Conservation (phyloP, 2,797 vertebrate species). For the Rhincodon typus region DNA sequence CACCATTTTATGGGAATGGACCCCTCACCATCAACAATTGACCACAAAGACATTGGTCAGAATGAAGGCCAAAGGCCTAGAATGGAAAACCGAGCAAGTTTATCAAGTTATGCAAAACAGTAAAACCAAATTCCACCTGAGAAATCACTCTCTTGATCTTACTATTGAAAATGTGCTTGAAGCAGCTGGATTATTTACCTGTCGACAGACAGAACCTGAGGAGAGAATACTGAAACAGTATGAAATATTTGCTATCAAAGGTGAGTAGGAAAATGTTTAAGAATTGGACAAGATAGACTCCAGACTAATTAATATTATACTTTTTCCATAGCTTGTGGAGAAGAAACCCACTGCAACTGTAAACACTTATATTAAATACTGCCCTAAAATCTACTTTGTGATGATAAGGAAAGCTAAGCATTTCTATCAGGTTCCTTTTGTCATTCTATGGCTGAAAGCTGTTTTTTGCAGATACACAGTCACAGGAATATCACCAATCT, state of each 20-base stretch:
- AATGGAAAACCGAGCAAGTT: neutral
- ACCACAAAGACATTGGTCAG: neutral
- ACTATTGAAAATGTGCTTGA: neutral
- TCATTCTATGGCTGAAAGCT: neutral
- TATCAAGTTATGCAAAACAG: neutral
- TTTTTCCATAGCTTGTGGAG: neutral
- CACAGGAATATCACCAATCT: neutral
- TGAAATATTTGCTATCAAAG: constrained; percentile 13
- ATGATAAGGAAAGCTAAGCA: neutral
- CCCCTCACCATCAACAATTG: neutral
- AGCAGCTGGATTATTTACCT: neutral
- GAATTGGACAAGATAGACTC: neutral
- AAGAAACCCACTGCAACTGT: neutral
- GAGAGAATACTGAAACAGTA: constrained; percentile 15
- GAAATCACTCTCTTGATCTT: neutral
- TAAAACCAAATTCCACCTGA: neutral
- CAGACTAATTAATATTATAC: too few relatives aligned
- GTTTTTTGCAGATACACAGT: neutral
- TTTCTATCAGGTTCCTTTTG: neutral
- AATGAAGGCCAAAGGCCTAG: neutral
- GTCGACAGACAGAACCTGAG: neutral
- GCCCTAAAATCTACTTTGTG: neutral
- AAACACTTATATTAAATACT: neutral
- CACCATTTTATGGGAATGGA: constrained; percentile 10
- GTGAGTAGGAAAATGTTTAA: neutral